Evolutionary conservation across 2,113 vertebrate genomes (phyloP), one percentile per base, ranked within the genome.

Genomic region (Gallinago media): DNA sequence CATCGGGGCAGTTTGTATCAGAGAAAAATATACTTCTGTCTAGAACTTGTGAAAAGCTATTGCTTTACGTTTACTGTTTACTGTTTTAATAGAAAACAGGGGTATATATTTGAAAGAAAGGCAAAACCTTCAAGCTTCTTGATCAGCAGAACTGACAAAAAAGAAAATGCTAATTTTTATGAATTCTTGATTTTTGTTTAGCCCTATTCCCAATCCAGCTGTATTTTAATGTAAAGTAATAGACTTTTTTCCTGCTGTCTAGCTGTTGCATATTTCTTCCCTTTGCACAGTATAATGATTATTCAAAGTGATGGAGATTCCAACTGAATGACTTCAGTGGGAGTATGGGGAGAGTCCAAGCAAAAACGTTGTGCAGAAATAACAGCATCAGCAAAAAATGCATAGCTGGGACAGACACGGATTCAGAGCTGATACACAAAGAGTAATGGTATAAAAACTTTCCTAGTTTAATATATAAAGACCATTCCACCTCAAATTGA

Each of bases 241-340:
- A 46, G 76, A 62, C 25, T 22, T 73, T 56, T 91, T 79, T 50
- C 58, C 9, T 59, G 27, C 46, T 68, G 40, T 44, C 70, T 85
- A 73, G 36, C n/a, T 56, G 11, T 62, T 88, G 67, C 77, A 38
- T 67, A 62, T 95, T 92, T 93, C 67, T 91, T 89, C 40, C 36
- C 29, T 89, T 85, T 89, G 71, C 3, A 0, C 36, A 76, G 27
- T 58, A 22, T 78, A 85, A 89, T 50, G 71, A 62, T 91, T 88
- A 88, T 90, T 93, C 46, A 63, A 83, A 94, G 67, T 77, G 75
- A 74, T 95, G 78, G 82, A 87, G 78, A 77, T 96, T 96, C 92
- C 93, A 93, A 34, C 11, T 52, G 79, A 93, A 63, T 97, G 15
- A 93, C 88, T 96, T 94, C 88, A 96, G 59, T 80, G 92, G 75